Evolutionary conservation across 2,888 invertebrate species (phyloP).

Genomic region (Philopedon plagiatum): DNA sequence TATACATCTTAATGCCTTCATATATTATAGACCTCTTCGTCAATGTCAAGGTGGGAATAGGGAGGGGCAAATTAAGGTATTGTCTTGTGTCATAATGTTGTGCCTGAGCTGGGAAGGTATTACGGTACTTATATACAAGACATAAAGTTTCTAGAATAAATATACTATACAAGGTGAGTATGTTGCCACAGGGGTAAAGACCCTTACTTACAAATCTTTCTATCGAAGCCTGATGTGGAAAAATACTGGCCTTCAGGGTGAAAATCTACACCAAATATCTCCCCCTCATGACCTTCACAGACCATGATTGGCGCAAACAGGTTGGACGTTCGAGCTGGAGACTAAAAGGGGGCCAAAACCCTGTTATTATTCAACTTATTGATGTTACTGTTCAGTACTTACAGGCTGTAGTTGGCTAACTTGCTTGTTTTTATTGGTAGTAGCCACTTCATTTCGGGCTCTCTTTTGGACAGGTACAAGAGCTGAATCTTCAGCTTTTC

Average conservation of each 20-base stretch:
- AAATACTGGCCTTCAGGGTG: conserved; percentile 97
- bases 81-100: too few relatives aligned
- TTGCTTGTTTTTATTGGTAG: conserved; percentile 79
- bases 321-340: conserved; percentile 87
- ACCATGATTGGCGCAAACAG: conserved; percentile 95
- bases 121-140: too few relatives aligned
- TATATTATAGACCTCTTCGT: too few relatives aligned
- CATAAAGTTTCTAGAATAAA: too few relatives aligned
- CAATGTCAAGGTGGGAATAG: too few relatives aligned
- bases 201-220: conserved; percentile 93
- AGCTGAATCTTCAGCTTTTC: conserved; percentile 76
- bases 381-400: conserved; percentile 62
- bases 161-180: not conserved
- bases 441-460: conserved; percentile 80
- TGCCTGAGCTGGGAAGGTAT: too few relatives aligned
- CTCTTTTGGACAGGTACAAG: conserved; percentile 77
- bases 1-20: too few relatives aligned
- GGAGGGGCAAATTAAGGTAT: too few relatives aligned
- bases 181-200: too few relatives aligned
- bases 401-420: conserved; percentile 80
- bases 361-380: not conserved
- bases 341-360: conserved; percentile 64
- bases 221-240: conserved; percentile 95
- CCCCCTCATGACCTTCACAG: conserved; percentile 96
- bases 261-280: conserved; percentile 93